These are phyloP conservation scores for Tiliacea citrago DNA, from an alignment of 2,888 invertebrate genomes.

Conservation along the genomic window DNA sequence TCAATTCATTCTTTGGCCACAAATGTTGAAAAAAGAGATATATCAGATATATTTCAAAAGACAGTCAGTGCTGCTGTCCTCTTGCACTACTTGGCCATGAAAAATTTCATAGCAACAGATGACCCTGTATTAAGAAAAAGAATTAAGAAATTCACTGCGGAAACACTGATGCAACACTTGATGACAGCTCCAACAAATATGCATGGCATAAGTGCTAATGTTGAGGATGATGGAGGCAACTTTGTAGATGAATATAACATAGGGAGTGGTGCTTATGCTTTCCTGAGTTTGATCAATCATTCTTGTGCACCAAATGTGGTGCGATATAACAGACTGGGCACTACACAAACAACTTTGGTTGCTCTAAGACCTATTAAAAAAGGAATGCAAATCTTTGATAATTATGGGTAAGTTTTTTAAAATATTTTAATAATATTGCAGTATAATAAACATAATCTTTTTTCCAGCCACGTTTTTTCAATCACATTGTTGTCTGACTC, in stretches of 20 bases:
- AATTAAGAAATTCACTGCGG: conserved; percentile 87
- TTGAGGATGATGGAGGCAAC: conserved; percentile 80
- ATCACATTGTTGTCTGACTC: not conserved
- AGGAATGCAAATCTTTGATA: conserved; percentile 94
- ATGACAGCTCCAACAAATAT: conserved; percentile 96
- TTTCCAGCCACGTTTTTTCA: not conserved
- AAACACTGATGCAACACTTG: conserved; percentile 93
- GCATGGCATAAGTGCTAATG: conserved; percentile 93
- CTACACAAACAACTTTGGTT: conserved; percentile 84
- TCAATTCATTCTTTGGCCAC: conserved; percentile 93
- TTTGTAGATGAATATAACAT: conserved; percentile 81
- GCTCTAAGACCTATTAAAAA: conserved; percentile 93
- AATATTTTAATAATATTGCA: too few species aligned
- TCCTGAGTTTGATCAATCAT: conserved; percentile 96
- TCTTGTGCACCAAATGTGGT: conserved; percentile 96
- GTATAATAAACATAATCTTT: too few species aligned
- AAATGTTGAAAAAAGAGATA: conserved; percentile 92
- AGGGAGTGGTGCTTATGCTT: conserved; percentile 94
- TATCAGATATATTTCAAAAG: conserved; percentile 94
- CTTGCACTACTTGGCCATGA: conserved; percentile 90
- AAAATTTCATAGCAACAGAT: conserved; percentile 88
- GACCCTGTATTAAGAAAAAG: conserved; percentile 78
- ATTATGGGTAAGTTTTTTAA: conserved; percentile 92
- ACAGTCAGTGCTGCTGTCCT: conserved; percentile 92
- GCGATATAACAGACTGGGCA: conserved; percentile 88